Base-by-base conservation (phyloP, 2,113 vertebrate species). In the Labeo rohita region DNA sequence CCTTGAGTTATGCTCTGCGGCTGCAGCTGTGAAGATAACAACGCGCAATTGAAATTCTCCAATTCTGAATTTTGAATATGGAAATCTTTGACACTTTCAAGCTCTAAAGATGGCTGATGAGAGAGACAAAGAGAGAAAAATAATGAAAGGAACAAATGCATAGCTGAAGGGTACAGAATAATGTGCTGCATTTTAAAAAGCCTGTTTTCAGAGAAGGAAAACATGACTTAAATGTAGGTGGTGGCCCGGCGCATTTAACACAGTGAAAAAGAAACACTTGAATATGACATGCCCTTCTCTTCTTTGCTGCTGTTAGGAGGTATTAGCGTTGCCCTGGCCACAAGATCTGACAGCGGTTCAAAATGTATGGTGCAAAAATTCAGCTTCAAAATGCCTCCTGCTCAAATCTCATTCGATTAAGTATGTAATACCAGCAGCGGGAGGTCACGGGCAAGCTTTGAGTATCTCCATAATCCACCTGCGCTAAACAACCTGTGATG, bases 401-500 rank as follows among this genome's bases (percentile, higher is more conserved):
- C 68, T 78, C 34, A 77, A 80, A 85, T 82, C 68, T 87, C 56
- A 84, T 16, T 39, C 43, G 73, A 80, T 85, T 81, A 66, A 82
- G 85, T 52, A 65, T 84, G 70, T 88, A 89, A 86, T 86, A 89
- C 63, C 88, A 83, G 43, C 15, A 87, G 88, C 86, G 88, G 89
- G 80, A 87, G 65, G 65, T 89, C 85, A 92, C 91, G 90, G 89
- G 84, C 47, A 88, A 90, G 76, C 47, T 81, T 74, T 79, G 68
- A 76, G 4, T 6, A 9, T 8, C 87, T 91, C 77, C 90, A 92
- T 93, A 85, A 93, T 92, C 92, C 90, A 93, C 74, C 81, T 77
- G 47, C 47, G 50, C 83, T 83, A 54, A 78, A 79, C 52, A 85
- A 86, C 43, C 75, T 66, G 81, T n/a, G n/a, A 85, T 56, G 81